Evolutionary conservation across 2,797 vertebrate species (phyloP), one percentile per base, ranked within the genome.

Genomic region (Myotis pilosus): DNA sequence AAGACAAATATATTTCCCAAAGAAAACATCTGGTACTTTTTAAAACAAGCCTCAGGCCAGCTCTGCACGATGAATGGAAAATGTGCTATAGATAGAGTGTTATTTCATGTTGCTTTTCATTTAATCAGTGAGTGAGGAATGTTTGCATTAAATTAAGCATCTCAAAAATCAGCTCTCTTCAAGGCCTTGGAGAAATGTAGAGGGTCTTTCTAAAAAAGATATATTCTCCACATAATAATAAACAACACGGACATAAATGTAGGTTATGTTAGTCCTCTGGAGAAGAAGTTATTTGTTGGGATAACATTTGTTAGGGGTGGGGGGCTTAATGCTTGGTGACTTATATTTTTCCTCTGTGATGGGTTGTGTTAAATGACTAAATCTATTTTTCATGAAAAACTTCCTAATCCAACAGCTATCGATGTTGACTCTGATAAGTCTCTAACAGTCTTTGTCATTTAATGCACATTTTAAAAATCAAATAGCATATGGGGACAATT

Each of bases 11-110:
- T 97, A 98, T 98, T 98, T 98, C 97, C 98, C 97, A 95, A 97
- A 98, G 97, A 91, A 81, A 98, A 98, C 98, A 98, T 98, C 98
- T 98, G 98, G 98, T 98, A 96, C 97, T 97, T 98, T 98, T 98
- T 98, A 88, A 98, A 98, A 98, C 95, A 97, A 97, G 97, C 98
- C 98, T 94, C 85, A 69, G 98, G 98, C 98, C 96, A 98, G 96
- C 96, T 98, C 98, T 98, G 97, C 0, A 28, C 97, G 98, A 98
- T 98, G 98, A 98, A 98, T 98, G 97, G 98, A 98, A 97, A 98
- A 98, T 98, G 97, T 97, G 96, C 98, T 98, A 98, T 96, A 98
- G 97, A 98, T 97, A 98, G 97, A 98, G 86, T 94, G 60, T 94
- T 98, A 98, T 97, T 98, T 98, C 96, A 95, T 89, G 91, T 97